Base-by-base conservation (phyloP, 2,797 vertebrate genomes). In the Paedocypris micromegethes region DNA sequence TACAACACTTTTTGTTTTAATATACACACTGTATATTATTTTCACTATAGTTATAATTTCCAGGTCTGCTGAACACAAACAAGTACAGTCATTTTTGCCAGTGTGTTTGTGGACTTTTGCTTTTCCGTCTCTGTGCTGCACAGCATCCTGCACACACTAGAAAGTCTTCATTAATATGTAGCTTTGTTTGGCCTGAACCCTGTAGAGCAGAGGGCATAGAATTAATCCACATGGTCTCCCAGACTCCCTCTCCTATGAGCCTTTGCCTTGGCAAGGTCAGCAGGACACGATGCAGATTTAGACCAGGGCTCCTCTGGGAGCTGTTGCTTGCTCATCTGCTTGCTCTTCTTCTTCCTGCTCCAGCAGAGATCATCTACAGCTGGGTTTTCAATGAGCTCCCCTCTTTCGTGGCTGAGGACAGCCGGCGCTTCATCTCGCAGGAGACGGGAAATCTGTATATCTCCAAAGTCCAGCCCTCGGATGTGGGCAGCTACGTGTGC, bases 321-420 rank as follows among this genome's bases (percentile, higher is more conserved):
- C 52, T 2, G 50, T n/a, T 58, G 23, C 8, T 63, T 49, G 54
- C 75, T 77, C 72, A 68, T 70, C 66, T 77, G 63, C 65, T 61
- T 66, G 66, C 56, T 73, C 53, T 70, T 40, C 47, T 57, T 66
- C 37, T 69, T 23, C 23, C 23, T 46, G 8, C 83, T 67, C 73
- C 85, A 83, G 6, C 81, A 98, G 96, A 96, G 83, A 94, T 98
- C 77, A 89, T 93, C 85, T 98, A 98, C 81, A 97, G 94, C 76
- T 98, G 96, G 96, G 93, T 98, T 42, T 96, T 98, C 81, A 98
- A 98, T 48, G 94, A 96, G 83, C 97, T 97, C 84, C 95, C 95
- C 39, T 96, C 93, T 37, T 97, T 96, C 72, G 96, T 98, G 80
- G 92, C 88, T 6, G 95, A 98, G 85, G 96, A 98, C 78, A 97